Evolutionary conservation across 2,113 vertebrate genomes (phyloP), one percentile per base, ranked within the genome.

Genomic region (Callipepla californica): DNA sequence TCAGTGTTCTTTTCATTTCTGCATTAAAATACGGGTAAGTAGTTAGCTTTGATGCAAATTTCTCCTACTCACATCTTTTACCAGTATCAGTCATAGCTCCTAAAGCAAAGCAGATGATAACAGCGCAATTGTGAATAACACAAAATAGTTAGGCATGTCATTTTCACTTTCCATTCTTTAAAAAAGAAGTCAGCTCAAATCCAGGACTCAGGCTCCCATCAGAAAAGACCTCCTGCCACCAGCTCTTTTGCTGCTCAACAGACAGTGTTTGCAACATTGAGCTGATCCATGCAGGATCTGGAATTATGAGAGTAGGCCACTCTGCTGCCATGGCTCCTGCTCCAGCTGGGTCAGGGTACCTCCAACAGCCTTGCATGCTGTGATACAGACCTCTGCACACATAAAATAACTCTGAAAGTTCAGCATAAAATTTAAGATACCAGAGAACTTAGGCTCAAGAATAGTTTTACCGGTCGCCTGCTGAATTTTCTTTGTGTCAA

Each of bases 281-380:
- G 25, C 22, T 25, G 28, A 26, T 12, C 44, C 4, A 34, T 25
- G 19, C 18, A 34, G 19, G 57, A 42, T 48, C 38, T 2, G 8
- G 13, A 21, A 80, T 16, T 32, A 18, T 30, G 32, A 28, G 9
- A 2, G 25, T 26, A 36, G 44, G 25, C 34, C 36, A 5, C 11
- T 28, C 44, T 34, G 45, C 32, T 7, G 5, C 0, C 0, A 40
- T 50, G 66, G 23, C n/a, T 85, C 17, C 44, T 0, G 0, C 21
- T 8, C 8, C 38, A n/a, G 28, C 13, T 4, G 4, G 26, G 18
- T 19, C 78, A 75, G 17, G 0, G 16, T 45, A 12, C 13, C 38
- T 28, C 4, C 38, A 48, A 34, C 13, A 55, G 4, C 4, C 28
- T 23, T 0, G 14, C 8, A 26, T 0, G 0, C 40, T 40, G 20